Percentiles rank a stretch among this genome's conserved stretches.
Conservation (phyloP, 2,113 vertebrate genomes). For the Hypocryptadius cinnamomeus region DNA sequence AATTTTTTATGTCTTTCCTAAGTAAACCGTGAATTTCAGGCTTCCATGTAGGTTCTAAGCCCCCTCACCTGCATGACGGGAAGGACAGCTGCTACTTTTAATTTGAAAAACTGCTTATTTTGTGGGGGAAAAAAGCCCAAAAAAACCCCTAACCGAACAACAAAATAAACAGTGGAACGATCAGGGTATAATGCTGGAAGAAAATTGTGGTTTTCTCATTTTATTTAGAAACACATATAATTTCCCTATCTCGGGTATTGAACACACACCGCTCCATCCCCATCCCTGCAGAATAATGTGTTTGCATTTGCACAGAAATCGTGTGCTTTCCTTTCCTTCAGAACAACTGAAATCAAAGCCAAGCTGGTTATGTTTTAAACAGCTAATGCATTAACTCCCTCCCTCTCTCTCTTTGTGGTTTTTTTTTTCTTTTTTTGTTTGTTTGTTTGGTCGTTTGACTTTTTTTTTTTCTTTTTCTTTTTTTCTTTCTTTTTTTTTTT, state of each 20-base stretch:
- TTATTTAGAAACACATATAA: neutral
- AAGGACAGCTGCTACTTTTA: neutral
- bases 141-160: neutral
- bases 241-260: neutral
- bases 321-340: neutral
- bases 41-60: neutral
- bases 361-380: conserved; percentile 45
- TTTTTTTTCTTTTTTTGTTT: neutral
- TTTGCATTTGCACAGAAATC: neutral
- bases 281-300: neutral
- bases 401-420: neutral
- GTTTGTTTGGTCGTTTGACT: neutral
- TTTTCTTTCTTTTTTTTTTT: too few relatives aligned
- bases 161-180: neutral
- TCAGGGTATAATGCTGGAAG: neutral
- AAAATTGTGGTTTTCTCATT: neutral
- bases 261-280: neutral
- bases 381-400: conserved; percentile 19
- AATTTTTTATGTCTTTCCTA: neutral
- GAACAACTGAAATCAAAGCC: neutral
- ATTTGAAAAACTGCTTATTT: neutral
- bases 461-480: neutral
- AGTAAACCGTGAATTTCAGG: neutral
- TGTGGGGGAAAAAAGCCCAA: fast-evolving
- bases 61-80: neutral